Evolutionary conservation across 2,888 invertebrate species (phyloP).

Genomic region (Sarcophaga caerulescens): DNA sequence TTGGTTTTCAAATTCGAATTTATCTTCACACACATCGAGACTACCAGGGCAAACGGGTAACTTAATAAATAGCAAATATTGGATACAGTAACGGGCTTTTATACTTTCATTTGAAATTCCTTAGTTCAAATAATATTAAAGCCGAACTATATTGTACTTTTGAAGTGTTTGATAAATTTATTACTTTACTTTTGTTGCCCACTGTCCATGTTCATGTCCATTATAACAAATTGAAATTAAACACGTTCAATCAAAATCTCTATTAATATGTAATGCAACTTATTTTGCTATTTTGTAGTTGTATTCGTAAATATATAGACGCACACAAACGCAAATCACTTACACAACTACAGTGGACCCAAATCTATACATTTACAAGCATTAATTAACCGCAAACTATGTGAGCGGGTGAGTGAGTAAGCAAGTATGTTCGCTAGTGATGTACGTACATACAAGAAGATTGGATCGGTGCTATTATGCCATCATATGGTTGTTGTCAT

Average conservation of each 20-base stretch:
- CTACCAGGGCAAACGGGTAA: too few species aligned
- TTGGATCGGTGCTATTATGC: neutral
- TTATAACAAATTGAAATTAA: conserved; percentile 37
- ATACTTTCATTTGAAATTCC: too few species aligned
- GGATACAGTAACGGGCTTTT: too few species aligned
- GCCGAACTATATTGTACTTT: too few species aligned
- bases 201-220: conserved; percentile 24
- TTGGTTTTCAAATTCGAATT: too few species aligned
- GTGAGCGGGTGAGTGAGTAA: neutral
- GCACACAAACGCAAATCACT: neutral
- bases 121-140: too few species aligned
- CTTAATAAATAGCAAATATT: too few species aligned
- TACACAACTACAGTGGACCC: neutral
- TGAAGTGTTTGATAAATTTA: too few species aligned
- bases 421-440: neutral
- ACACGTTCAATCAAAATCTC: conserved; percentile 23
- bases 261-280: conserved; percentile 41
- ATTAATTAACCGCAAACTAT: conserved; percentile 48
- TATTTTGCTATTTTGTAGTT: conserved; percentile 19
- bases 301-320: conserved; percentile 1
- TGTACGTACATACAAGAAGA: neutral
- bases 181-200: neutral
- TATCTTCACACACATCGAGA: too few species aligned
- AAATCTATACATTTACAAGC: neutral
- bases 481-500: neutral